Conservation (phyloP, 2,797 vertebrate genomes). For the Zonotrichia albicollis region DNA sequence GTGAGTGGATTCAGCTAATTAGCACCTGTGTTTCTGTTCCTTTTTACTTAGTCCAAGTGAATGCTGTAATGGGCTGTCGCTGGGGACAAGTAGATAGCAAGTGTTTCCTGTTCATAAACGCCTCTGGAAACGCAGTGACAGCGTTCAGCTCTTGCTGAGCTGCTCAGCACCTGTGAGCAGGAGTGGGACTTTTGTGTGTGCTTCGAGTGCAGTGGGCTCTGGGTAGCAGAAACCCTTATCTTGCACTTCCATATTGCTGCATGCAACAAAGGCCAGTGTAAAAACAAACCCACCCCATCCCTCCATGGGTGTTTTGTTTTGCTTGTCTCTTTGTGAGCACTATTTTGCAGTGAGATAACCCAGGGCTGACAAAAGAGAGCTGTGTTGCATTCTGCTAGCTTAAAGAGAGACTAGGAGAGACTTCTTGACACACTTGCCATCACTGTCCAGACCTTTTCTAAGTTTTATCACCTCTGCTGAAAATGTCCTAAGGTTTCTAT, state of each 20-base stretch:
- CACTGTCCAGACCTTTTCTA: neutral
- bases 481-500: neutral
- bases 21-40: neutral
- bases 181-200: neutral
- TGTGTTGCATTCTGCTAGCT: neutral
- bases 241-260: constrained; percentile 41
- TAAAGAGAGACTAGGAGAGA: neutral
- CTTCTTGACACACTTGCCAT: neutral
- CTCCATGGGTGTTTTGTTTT: neutral
- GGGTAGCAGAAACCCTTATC: constrained; percentile 46
- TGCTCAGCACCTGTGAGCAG: neutral
- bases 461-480: neutral
- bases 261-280: neutral
- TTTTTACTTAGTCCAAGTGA: neutral
- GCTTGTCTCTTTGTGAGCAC: neutral
- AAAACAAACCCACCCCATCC: neutral
- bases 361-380: neutral
- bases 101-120: neutral
- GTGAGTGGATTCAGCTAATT: constrained; percentile 1
- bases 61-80: neutral
- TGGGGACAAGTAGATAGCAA: neutral
- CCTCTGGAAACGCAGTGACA: neutral
- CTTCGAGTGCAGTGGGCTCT: neutral
- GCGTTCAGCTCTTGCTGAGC: neutral
- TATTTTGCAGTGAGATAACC: constrained; percentile 8